phyloP scores from a whole-genome alignment of 2,888 invertebrate species.

The Odontomyia ornata region DNA sequence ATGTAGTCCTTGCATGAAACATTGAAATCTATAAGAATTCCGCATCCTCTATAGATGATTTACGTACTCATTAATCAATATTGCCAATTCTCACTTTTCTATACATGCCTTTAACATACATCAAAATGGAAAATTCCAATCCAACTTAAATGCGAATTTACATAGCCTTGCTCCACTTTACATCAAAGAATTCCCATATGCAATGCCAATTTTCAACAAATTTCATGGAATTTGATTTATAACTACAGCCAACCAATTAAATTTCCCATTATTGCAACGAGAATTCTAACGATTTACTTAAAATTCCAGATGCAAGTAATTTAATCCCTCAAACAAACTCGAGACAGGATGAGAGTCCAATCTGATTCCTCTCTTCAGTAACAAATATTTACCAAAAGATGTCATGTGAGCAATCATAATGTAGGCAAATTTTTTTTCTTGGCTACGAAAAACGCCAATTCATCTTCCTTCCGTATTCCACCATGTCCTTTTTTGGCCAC shows the following conservation, averaged over 20 bases:
- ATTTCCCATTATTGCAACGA: not conserved
- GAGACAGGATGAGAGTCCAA: too few species aligned
- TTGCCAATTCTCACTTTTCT: too few species aligned
- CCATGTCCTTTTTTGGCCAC: not conserved
- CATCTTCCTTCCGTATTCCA: not conserved
- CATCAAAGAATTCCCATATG: too few species aligned
- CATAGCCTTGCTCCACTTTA: constrained; percentile 4
- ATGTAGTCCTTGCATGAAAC: too few species aligned
- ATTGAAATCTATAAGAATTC: too few species aligned
- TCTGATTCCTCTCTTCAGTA: not conserved
- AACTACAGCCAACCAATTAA: not conserved
- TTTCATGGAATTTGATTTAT: not conserved
- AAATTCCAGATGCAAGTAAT: not conserved
- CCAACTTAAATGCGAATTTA: not conserved
- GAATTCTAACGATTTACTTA: not conserved
- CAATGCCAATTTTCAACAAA: not conserved
- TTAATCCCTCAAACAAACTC: not conserved
- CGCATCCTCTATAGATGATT: too few species aligned
- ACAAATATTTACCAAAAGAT: not conserved
- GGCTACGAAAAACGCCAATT: not conserved
- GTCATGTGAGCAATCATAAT: constrained; percentile 4
- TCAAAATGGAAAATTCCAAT: too few species aligned
- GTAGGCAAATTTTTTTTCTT: not conserved
- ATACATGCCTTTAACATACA: too few species aligned
- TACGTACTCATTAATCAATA: too few species aligned